Evolutionary conservation across 92 coral and sea anemone genomes (phyloP), one percentile per base, ranked within the genome.

Genomic region (Zoanthus sansibaricus): DNA sequence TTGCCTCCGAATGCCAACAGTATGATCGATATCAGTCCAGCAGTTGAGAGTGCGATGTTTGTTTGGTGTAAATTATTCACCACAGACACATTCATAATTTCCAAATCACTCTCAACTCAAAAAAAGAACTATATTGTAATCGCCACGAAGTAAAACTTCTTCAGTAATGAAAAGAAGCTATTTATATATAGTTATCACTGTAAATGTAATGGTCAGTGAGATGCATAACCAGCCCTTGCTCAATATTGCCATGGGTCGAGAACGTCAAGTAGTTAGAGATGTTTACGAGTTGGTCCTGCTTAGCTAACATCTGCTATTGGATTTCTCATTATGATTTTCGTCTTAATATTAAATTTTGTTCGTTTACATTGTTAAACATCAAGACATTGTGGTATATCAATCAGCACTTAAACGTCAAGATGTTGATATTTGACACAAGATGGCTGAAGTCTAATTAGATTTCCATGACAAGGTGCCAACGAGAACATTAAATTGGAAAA

Each of bases 1-100:
- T 94, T 94, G 10, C 98, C 98, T 13, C 89, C 69, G 33, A 93
- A 49, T 1, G 98, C 95, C 3, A 93, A 70, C 45, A 89, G 76
- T 31, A 89, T 89, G 18, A 94, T 91, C 0, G 87, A 68, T 70
- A 83, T 78, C 51, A 94, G 72, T 11, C 91, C 90, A 5, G 88
- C 55, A 21, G 95, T 86, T 3, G 91, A 90, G 3, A 71, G 69
- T 14, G 75, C 25, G 7, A 88, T 90, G 25, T 68, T 77, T 12
- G 94, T 75, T 12, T 82, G 90, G 21, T 71, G 71, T 1, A 55
- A 18, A 31, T 47, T 69, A 9, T 14, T 14, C 2, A 15, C 9
- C 75, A 14, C 61, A 15, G 85, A 80, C 25, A 25, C 49, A 25
- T 80, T 80, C 85, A 80, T 80, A 17, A 80, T 51, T 18, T 71